Evolutionary conservation across 2,888 invertebrate genomes (phyloP), one percentile per base, ranked within the genome.

Genomic region (Latheticus oryzae): DNA sequence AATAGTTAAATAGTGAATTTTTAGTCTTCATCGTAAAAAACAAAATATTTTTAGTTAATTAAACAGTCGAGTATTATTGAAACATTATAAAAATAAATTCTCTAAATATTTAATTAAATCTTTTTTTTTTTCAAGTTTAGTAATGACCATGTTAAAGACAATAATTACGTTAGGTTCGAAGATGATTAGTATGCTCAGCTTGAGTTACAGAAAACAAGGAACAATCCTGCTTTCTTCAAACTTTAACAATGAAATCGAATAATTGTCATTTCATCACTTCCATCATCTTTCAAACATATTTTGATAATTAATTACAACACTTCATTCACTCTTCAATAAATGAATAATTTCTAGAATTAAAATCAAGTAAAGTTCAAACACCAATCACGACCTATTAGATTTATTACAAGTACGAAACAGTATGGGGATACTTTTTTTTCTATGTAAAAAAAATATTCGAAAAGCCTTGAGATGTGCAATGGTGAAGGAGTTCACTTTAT

Each of bases 401-500:
- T 53, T 53, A 42, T 37, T 32, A 13, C 28, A 48, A 28, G 28
- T 15, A 50, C 16, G 19, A 7, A 8, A n/a, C 7, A 11, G 12
- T 40, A 52, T 30, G 42, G 52, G 42, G 24, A 53, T 48, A n/a
- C 11, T 5, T 12, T 48, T 56, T 56, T 56, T 56, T 56, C 30
- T n/a, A n/a, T n/a, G 15, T 13, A 8, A 15, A 57, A 51, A 56
- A 56, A 56, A 28, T 16, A 38, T 7, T 1, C 21, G 1, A 5
- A 11, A 55, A 61, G 60, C 68, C 67, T 67, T 67, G 67, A 63
- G 59, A 60, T 32, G 40, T 50, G 24, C 32, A 54, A 38, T 42
- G 48, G 63, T 64, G 64, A 64, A 65, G 62, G 65, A 67, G 45
- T 38, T 63, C 59, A 54, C 57, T 58, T 57, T 48, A 26, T 66